Evolutionary conservation across 2,113 vertebrate species (phyloP), one percentile per base, ranked within the genome.

Genomic region (Dicerorhinus sumatrensis): DNA sequence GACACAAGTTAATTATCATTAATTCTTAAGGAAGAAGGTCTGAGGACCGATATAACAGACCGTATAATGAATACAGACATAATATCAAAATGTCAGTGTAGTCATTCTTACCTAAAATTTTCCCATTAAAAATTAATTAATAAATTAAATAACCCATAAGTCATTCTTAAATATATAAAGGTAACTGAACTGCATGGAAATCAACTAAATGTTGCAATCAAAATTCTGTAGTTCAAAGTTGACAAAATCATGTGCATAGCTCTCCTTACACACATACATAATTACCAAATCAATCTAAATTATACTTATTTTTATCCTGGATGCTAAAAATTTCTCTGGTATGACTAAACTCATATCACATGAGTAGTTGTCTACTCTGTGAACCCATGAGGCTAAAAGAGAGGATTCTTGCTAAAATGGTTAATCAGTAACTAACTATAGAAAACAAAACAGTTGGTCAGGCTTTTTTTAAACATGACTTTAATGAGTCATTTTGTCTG

Each of bases 401-500:
- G 31, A 54, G 46, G 67, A 73, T 77, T 90, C 21, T 72, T 97
- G 14, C 16, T 56, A 54, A 94, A 89, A 89, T 51, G 33, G 16
- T 75, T 88, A 67, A 11, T 70, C 60, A 58, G 33, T 76, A 58
- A 58, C 65, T 82, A 87, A 77, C n/a, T 67, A 51, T 39, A 77
- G 46, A 8, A 27, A 92, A 58, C 29, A 75, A 86, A 92, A 65
- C 5, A 94, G 42, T 85, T 70, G 13, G 3, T 95, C 54, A 92
- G 11, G 23, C 36, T 65, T 39, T 83, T 82, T 73, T 39, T 33
- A 27, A 70, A 82, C 23, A n/a, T 62, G 75, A 86, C 54, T 65
- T 81, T 82, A 65, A 81, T 65, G 33, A 96, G 21, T 94, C 75
- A 87, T 82, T 96, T 95, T 81, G 25, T 73, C 33, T 72, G 39